Evolutionary conservation across 1,140 invertebrate genomes (phyloP).

Genomic region (Drosophila ironensis): DNA sequence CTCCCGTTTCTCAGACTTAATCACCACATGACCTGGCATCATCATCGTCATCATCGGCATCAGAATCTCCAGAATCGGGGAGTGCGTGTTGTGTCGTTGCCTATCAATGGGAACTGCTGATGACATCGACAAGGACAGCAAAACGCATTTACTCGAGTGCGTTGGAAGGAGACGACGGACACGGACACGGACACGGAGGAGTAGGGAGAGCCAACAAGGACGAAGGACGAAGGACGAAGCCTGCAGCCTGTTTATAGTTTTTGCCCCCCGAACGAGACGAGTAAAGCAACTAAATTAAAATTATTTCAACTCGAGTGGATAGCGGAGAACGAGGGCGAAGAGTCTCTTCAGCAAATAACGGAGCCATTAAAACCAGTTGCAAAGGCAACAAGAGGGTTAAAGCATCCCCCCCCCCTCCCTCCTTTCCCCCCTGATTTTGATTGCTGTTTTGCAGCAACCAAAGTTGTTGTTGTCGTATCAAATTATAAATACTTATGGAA

Average conservation of each 20-base stretch:
- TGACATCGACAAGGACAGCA: constrained; percentile 21
- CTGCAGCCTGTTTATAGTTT: constrained; percentile 66
- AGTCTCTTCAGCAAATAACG: constrained; percentile 57
- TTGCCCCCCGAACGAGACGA: constrained; percentile 24
- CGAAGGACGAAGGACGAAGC: background rate
- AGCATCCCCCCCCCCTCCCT: no score
- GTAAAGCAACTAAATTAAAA: constrained; percentile 77
- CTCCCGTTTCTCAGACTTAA: constrained; percentile 23
- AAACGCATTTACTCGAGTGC: background rate
- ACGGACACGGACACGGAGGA: background rate
- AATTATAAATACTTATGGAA: constrained; percentile 63
- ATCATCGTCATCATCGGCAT: constrained; percentile 22
- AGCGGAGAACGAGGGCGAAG: constrained; percentile 42
- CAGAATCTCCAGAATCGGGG: background rate
- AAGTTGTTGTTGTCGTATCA: constrained; percentile 43
- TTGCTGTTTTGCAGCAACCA: constrained; percentile 53
- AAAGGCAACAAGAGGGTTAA: constrained; percentile 23
- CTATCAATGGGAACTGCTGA: constrained; percentile 67
- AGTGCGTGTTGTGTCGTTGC: constrained; percentile 55
- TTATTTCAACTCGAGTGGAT: constrained; percentile 73
- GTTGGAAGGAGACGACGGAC: background rate
- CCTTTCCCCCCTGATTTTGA: constrained; percentile 64
- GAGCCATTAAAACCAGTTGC: constrained; percentile 70
- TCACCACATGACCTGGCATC: constrained; percentile 57
- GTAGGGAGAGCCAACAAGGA: constrained; percentile 3